Conservation (phyloP, 2,888 invertebrate genomes). For the Drosophila seclusa region DNA sequence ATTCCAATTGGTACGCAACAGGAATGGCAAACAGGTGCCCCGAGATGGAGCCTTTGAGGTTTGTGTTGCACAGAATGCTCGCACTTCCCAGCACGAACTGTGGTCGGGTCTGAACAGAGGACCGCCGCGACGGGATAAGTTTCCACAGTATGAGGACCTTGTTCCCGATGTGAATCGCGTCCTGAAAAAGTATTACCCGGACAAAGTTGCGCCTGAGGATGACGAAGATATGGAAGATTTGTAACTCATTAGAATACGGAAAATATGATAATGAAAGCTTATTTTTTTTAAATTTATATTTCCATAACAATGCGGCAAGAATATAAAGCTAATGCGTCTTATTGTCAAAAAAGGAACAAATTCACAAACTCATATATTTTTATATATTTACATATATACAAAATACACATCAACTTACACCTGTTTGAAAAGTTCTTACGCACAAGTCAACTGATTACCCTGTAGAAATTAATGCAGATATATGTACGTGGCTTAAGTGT, state of each 20-base stretch:
- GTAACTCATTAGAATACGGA: constrained; percentile 38
- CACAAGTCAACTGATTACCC: constrained; percentile 44
- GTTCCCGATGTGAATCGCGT: constrained; percentile 74
- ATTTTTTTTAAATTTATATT: constrained; percentile 25
- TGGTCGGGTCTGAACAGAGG: constrained; percentile 81
- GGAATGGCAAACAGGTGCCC: constrained; percentile 68
- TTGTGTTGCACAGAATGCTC: constrained; percentile 79
- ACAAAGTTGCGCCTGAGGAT: constrained; percentile 52
- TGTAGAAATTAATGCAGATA: background rate
- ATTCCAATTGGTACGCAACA: constrained; percentile 77
- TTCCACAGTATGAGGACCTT: constrained; percentile 72
- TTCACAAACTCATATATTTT: background rate
- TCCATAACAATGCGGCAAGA: constrained; percentile 46
- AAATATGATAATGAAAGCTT: constrained; percentile 30
- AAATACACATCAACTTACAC: constrained; percentile 22
- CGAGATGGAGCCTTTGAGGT: constrained; percentile 82
- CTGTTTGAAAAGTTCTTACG: constrained; percentile 32
- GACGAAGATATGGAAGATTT: constrained; percentile 42
- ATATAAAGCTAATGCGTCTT: constrained; percentile 46
- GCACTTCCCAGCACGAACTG: constrained; percentile 70
- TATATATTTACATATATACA: background rate
- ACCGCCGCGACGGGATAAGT: constrained; percentile 83
- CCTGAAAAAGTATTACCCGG: constrained; percentile 81
- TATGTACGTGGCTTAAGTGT: background rate
- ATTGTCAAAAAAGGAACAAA: constrained; percentile 27